Percentiles rank a stretch among this genome's conserved stretches.
Conservation (phyloP, 2,888 invertebrate species). For the Drosophila anceps region DNA sequence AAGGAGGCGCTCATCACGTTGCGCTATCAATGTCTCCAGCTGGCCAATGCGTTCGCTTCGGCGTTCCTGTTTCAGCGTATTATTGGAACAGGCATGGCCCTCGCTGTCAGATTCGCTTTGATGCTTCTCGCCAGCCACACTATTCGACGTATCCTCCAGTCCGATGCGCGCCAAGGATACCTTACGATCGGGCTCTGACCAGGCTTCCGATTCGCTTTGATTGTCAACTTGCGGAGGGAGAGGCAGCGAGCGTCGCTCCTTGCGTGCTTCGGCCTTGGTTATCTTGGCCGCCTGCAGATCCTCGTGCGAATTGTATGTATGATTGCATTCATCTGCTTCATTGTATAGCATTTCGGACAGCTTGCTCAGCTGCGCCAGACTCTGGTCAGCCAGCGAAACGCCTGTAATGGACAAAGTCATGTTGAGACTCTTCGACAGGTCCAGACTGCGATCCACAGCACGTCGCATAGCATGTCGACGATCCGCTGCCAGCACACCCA, state of each 20-base stretch:
- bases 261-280: constrained; percentile 74
- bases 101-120: constrained; percentile 83
- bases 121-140: constrained; percentile 47
- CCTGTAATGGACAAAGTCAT: constrained; percentile 83
- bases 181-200: constrained; percentile 94
- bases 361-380: constrained; percentile 86
- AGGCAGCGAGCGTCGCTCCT: constrained; percentile 83
- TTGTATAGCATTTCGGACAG: constrained; percentile 85
- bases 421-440: constrained; percentile 86
- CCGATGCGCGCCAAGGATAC: constrained; percentile 93
- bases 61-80: constrained; percentile 64
- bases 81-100: constrained; percentile 53
- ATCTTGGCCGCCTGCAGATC: constrained; percentile 75
- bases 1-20: constrained; percentile 85
- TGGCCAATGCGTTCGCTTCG: constrained; percentile 84
- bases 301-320: constrained; percentile 81
- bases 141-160: constrained; percentile 85
- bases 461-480: constrained; percentile 86
- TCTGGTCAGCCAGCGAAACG: constrained; percentile 86
- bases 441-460: constrained; percentile 87
- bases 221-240: constrained; percentile 69
- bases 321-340: constrained; percentile 64
- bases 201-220: constrained; percentile 91
- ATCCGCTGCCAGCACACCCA: constrained; percentile 86
- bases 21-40: constrained; percentile 84